Evolutionary conservation across 2,113 vertebrate species (phyloP).

Genomic region (Furnarius figulus): DNA sequence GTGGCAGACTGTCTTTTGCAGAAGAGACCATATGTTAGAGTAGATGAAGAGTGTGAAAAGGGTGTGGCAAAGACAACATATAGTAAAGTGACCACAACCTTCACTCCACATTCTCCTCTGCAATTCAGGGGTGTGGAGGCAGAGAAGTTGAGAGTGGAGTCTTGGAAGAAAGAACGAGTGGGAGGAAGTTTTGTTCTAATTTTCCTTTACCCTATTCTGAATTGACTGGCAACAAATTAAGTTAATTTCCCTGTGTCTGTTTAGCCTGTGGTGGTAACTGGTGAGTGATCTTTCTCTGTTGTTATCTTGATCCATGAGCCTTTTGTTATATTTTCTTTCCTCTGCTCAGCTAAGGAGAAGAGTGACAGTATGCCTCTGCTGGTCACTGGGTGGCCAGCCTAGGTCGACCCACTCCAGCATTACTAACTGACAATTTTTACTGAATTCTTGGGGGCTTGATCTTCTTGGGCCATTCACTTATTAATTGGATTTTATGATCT

Average conservation of each 20-base stretch:
- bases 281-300: background rate
- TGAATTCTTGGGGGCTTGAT: background rate
- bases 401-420: background rate
- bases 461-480: background rate
- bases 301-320: background rate
- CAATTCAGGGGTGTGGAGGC: rapidly evolving
- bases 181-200: background rate
- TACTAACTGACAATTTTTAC: background rate
- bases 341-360: background rate
- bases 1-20: background rate
- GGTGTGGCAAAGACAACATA: background rate
- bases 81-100: rapidly evolving
- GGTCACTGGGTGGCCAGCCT: background rate
- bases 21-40: background rate
- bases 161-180: rapidly evolving
- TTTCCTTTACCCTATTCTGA: background rate
- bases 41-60: background rate
- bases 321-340: background rate
- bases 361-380: background rate
- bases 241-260: background rate
- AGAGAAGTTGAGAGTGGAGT: background rate
- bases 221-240: background rate
- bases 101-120: background rate
- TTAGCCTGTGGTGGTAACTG: background rate
- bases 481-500: background rate